Conservation (phyloP, 1,140 invertebrate species). For the Heliconius nattereri region DNA sequence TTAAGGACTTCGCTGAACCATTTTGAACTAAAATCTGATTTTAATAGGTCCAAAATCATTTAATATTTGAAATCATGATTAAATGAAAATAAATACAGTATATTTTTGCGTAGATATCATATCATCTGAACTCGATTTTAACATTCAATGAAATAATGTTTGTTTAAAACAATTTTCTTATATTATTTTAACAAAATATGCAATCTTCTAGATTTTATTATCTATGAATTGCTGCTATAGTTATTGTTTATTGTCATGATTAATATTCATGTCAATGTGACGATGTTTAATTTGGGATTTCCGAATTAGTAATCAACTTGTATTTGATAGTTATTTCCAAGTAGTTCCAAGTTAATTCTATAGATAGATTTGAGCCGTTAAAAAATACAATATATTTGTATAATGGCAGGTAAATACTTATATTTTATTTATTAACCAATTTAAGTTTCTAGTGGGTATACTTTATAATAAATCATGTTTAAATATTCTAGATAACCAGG, state of each 20-base stretch:
- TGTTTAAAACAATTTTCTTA: too few relatives aligned
- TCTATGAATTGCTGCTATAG: neutral
- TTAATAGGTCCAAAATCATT: too few relatives aligned
- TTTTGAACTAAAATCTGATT: too few relatives aligned
- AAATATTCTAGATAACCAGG: constrained; percentile 54
- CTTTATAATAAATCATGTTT: neutral
- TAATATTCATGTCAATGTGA: constrained; percentile 1
- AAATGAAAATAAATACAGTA: too few relatives aligned
- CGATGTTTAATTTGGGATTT: neutral
- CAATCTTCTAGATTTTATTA: neutral
- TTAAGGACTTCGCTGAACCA: too few relatives aligned
- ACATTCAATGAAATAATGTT: too few relatives aligned
- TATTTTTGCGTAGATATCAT: too few relatives aligned
- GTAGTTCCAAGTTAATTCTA: too few relatives aligned
- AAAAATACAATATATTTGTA: neutral
- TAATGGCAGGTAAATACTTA: neutral
- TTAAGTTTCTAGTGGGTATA: neutral
- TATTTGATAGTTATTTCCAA: neutral
- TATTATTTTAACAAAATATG: too few relatives aligned
- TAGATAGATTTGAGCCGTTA: neutral
- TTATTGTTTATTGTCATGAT: neutral
- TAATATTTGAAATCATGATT: too few relatives aligned
- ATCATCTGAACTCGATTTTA: too few relatives aligned
- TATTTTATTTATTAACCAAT: neutral
- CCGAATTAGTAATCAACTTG: neutral